Evolutionary conservation across 2,797 vertebrate genomes (phyloP).

Genomic region (Poecilia picta): DNA sequence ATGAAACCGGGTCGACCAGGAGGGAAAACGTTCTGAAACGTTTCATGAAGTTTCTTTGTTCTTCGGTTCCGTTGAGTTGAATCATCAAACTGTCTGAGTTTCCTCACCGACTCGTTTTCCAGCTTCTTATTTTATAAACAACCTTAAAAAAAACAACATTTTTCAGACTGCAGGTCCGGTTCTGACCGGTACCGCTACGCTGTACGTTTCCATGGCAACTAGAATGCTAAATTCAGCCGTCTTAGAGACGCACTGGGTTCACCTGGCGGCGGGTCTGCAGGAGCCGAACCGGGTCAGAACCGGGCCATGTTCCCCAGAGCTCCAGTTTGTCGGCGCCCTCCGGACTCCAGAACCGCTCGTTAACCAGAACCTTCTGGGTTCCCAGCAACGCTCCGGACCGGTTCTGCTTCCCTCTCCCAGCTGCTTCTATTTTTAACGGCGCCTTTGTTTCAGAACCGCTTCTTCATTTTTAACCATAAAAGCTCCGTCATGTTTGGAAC

Average conservation of each 20-base stretch:
- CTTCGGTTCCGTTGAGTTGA: too few relatives aligned
- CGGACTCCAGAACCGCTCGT: neutral
- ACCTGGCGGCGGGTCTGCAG: neutral
- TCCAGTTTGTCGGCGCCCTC: neutral
- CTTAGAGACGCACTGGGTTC: neutral
- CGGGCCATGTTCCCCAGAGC: neutral
- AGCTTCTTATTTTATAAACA: too few relatives aligned
- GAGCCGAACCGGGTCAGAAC: neutral
- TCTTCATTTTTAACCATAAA: neutral
- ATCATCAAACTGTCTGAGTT: too few relatives aligned
- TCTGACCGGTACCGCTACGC: too few relatives aligned
- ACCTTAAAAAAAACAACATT: too few relatives aligned
- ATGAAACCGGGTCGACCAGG: too few relatives aligned
- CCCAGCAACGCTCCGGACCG: neutral
- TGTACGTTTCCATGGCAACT: neutral
- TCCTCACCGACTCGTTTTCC: too few relatives aligned
- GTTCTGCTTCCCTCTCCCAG: constrained; percentile 10
- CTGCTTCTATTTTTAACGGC: constrained; percentile 33
- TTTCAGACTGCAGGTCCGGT: too few relatives aligned
- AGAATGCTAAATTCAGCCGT: neutral
- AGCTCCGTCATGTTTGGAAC: constrained; percentile 19
- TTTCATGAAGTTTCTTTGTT: too few relatives aligned
- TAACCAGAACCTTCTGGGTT: constrained; percentile 13
- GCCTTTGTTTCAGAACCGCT: constrained; percentile 4
- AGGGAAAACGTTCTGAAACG: too few relatives aligned